phyloP scores from a whole-genome alignment of 2,113 vertebrate genomes.

The Girardinichthys multiradiatus region DNA sequence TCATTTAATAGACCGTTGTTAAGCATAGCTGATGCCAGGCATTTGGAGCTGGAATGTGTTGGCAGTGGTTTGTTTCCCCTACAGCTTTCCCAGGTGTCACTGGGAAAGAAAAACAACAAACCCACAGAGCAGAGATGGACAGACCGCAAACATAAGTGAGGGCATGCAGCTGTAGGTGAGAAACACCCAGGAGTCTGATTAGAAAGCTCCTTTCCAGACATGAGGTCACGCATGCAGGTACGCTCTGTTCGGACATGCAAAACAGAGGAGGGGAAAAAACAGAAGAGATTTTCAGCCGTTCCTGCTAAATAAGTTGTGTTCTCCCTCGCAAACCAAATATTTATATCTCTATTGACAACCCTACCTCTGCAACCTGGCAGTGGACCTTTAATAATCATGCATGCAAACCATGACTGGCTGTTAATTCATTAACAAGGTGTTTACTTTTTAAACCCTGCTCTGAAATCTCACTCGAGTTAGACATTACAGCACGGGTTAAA shows the following conservation, averaged over 20 bases:
- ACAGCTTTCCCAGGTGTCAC: constrained; percentile 74
- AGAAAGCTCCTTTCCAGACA: constrained; percentile 72
- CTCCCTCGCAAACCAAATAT: constrained; percentile 44
- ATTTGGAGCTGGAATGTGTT: constrained; percentile 68
- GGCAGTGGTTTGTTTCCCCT: constrained; percentile 60
- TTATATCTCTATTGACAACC: constrained; percentile 49
- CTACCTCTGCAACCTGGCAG: constrained; percentile 31
- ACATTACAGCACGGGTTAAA: not conserved
- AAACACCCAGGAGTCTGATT: constrained; percentile 56
- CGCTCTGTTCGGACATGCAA: constrained; percentile 52
- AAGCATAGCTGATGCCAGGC: constrained; percentile 60
- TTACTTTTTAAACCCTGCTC: constrained; percentile 18
- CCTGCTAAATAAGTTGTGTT: constrained; percentile 48
- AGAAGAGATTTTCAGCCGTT: constrained; percentile 43
- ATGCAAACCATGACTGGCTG: not conserved
- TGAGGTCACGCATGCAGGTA: constrained; percentile 71
- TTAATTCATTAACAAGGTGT: constrained; percentile 23
- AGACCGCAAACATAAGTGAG: constrained; percentile 21
- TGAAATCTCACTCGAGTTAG: not conserved
- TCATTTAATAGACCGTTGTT: constrained; percentile 5
- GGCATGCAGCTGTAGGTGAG: constrained; percentile 25
- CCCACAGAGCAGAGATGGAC: constrained; percentile 42
- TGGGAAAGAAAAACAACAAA: constrained; percentile 61
- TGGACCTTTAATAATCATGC: constrained; percentile 20
- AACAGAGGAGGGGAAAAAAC: constrained; percentile 2